Evolutionary conservation across 2,113 vertebrate genomes (phyloP), one percentile per base, ranked within the genome.

Genomic region (Alaudala cheleensis): DNA sequence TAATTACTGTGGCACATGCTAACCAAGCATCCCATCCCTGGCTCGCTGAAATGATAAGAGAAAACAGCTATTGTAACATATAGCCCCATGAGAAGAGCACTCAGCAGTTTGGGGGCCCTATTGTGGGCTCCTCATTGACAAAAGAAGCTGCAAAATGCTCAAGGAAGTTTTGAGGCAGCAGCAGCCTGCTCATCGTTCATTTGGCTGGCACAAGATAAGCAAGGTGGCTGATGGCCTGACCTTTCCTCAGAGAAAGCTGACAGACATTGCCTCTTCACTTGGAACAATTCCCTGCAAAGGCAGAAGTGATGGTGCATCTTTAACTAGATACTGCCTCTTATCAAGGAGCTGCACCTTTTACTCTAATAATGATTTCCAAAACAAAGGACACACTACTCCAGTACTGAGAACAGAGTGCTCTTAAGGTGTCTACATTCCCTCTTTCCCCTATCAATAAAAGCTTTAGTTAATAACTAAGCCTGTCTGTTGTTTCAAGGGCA

Each of bases 341-440:
- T 96, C 95, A 72, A 90, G 71, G 65, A 91, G 91, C 86, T 93
- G 88, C 94, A 96, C 95, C 95, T 97, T 95, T 95, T 66, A 66
- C 87, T 94, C 54, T 64, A 86, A 70, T 18, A 49, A 79, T 25
- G 31, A 91, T 81, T 91, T 81, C 3, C 1, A 61, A 96, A 94
- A 93, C 73, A 95, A 95, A 96, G 88, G 65, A 51, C 60, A 42
- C 19, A 21, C 24, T 44, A n/a, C 64, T 47, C 33, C 56, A 62
- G 66, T 42, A 72, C 80, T 44, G 69, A 82, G 60, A 83, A 64
- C 11, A 73, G 69, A 57, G 62, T 33, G 22, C 57, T 90, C 49
- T 53, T 49, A 42, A 62, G 64, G 40, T 86, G 81, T 61, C 74
- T 60, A 18, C 28, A 18, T 53, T 69, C n/a, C 40, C 31, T 40